A percentile compares a stretch with the other conserved stretches of the same genome.
Evolutionary conservation across 2,888 invertebrate species (phyloP).

Genomic region (Pegoplata infirma): DNA sequence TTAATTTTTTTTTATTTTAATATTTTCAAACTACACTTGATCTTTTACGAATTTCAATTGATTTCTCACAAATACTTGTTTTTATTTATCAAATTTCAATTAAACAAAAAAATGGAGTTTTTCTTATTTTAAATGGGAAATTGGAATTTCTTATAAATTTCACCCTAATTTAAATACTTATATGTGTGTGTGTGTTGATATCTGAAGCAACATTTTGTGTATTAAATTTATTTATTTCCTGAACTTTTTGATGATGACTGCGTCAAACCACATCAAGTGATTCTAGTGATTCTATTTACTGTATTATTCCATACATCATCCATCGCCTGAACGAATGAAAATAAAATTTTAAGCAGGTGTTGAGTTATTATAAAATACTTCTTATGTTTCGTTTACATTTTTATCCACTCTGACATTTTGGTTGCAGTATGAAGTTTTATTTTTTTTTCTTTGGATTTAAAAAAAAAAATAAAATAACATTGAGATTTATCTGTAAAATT

Average conservation of each 20-base stretch:
- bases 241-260: constrained; percentile 51
- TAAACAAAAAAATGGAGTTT: too few species aligned
- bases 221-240: constrained; percentile 40
- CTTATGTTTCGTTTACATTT: background rate
- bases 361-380: constrained; percentile 33
- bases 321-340: background rate
- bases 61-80: too few species aligned
- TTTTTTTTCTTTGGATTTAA: too few species aligned
- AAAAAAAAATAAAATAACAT: too few species aligned
- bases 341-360: constrained; percentile 51
- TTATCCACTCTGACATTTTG: background rate
- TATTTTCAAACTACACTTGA: too few species aligned
- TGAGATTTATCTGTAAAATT: too few species aligned
- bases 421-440: background rate
- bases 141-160: too few species aligned
- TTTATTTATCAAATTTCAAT: too few species aligned
- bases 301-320: constrained; percentile 12
- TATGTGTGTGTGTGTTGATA: too few species aligned
- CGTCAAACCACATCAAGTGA: constrained; percentile 60
- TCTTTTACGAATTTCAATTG: too few species aligned
- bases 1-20: too few species aligned
- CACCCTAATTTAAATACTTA: background rate
- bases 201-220: constrained; percentile 5
- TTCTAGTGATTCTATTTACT: constrained; percentile 11
- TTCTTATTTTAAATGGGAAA: too few species aligned